Conservation (phyloP, 2,113 vertebrate genomes). For the Callopanchax toddi region DNA sequence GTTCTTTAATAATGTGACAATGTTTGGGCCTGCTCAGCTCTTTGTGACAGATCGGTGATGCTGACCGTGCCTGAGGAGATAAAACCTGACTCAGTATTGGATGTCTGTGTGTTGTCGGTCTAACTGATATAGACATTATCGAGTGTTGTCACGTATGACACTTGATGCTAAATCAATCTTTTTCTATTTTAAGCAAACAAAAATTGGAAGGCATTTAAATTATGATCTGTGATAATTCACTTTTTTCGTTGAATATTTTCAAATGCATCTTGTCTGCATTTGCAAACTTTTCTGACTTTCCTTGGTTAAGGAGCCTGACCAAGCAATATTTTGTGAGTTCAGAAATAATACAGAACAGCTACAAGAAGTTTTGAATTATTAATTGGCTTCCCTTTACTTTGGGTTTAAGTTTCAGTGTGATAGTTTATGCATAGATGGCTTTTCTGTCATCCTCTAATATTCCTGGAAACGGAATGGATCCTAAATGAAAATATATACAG, state of each 20-base stretch:
- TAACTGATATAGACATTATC: conserved; percentile 56
- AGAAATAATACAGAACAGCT: conserved; percentile 71
- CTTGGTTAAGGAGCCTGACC: conserved; percentile 52
- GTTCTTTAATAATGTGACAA: conserved; percentile 40
- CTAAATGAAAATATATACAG: conserved; percentile 21
- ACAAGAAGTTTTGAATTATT: conserved; percentile 79
- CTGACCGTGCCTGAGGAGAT: conserved; percentile 40
- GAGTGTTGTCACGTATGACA: conserved; percentile 66
- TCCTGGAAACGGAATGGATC: conserved; percentile 38
- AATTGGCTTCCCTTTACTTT: conserved; percentile 66
- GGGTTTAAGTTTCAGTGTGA: conserved; percentile 68
- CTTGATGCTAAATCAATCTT: conserved; percentile 55
- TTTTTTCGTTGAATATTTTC: too few relatives aligned
- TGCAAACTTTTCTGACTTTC: background rate
- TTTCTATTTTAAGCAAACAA: conserved; percentile 8
- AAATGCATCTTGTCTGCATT: background rate
- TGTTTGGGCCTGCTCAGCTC: conserved; percentile 23
- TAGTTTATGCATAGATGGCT: conserved; percentile 20
- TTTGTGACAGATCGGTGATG: conserved; percentile 37
- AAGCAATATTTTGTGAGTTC: conserved; percentile 62
- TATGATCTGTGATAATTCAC: background rate
- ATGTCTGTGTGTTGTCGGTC: conserved; percentile 57
- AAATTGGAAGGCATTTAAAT: conserved; percentile 14
- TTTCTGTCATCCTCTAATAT: conserved; percentile 60
- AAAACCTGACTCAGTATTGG: conserved; percentile 59